A percentile compares a stretch with the other conserved stretches of the same genome.
Conservation (phyloP, 1,140 invertebrate species). For the Aphelinus certus region DNA sequence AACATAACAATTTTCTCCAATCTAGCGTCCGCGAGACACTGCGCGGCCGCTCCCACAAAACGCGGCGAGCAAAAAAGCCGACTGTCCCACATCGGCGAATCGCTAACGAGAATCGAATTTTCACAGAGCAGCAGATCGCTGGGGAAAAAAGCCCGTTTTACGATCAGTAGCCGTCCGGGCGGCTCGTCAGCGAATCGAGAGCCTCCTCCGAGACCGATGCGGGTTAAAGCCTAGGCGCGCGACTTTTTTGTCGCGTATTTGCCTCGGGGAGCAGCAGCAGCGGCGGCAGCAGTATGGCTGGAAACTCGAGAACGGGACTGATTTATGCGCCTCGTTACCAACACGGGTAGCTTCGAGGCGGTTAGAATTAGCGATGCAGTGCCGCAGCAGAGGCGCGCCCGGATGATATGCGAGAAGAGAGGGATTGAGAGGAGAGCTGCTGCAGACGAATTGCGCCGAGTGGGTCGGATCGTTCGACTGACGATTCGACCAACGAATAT, state of each 20-base stretch:
- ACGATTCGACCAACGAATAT: too few species aligned
- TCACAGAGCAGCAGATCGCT: constrained; percentile 8
- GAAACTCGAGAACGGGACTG: constrained; percentile 40
- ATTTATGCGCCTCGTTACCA: constrained; percentile 44
- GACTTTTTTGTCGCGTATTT: constrained; percentile 2
- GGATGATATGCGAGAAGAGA: constrained; percentile 32
- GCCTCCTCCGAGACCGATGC: constrained; percentile 23
- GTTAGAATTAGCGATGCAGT: constrained; percentile 42
- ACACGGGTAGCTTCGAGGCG: constrained; percentile 36
- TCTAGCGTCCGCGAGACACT: background rate
- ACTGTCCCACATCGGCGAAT: background rate
- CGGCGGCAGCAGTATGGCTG: constrained; percentile 2
- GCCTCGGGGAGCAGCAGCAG: background rate
- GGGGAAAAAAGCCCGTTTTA: background rate
- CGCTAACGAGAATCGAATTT: constrained; percentile 40
- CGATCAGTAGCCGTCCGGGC: background rate
- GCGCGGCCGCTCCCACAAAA: background rate
- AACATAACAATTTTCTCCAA: background rate
- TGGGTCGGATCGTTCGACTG: too few species aligned
- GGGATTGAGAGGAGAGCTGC: constrained; percentile 16
- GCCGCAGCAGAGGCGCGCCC: background rate
- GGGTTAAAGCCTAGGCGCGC: constrained; percentile 38
- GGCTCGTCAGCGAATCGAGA: constrained; percentile 8
- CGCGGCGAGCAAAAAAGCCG: background rate
- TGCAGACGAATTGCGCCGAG: too few species aligned